These are phyloP conservation scores for Gastrophysa polygoni DNA, from an alignment of 2,888 invertebrate genomes.

Conservation along the genomic window DNA sequence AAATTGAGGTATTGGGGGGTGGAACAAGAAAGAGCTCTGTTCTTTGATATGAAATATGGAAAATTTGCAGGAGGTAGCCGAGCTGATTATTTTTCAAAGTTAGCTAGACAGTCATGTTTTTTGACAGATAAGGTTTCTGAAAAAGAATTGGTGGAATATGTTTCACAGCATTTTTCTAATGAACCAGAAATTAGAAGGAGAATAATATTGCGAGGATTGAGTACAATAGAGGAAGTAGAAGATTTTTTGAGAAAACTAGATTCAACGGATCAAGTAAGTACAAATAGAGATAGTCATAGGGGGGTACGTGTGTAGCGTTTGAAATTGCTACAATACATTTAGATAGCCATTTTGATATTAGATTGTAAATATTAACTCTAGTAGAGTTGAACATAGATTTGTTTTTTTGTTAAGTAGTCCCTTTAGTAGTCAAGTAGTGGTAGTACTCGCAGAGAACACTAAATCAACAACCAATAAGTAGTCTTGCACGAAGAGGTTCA, in stretches of 20 bases:
- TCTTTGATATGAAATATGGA: slow-evolving; percentile 9
- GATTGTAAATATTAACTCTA: no score
- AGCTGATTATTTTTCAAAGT: slow-evolving; percentile 12
- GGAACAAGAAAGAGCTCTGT: slow-evolving; percentile 9
- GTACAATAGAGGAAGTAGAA: slow-evolving; percentile 6
- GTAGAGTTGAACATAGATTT: no score
- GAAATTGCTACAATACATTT: no score
- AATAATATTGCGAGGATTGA: neutral
- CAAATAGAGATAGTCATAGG: neutral
- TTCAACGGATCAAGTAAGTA: neutral
- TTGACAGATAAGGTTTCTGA: neutral
- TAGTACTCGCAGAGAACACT: no score
- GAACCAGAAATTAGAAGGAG: slow-evolving; percentile 1
- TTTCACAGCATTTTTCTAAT: slow-evolving; percentile 2
- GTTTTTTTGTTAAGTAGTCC: no score
- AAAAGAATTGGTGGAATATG: neutral
- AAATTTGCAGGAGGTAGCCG: slow-evolving; percentile 2
- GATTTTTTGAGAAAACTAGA: slow-evolving; percentile 8
- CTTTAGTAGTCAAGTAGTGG: no score
- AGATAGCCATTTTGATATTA: no score
- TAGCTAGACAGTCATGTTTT: neutral
- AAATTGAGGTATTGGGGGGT: slow-evolving; percentile 5
- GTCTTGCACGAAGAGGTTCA: no score
- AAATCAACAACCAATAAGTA: no score
- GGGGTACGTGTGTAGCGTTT: no score